phyloP scores from a whole-genome alignment of 2,888 invertebrate species.

The Lithophane socia region DNA sequence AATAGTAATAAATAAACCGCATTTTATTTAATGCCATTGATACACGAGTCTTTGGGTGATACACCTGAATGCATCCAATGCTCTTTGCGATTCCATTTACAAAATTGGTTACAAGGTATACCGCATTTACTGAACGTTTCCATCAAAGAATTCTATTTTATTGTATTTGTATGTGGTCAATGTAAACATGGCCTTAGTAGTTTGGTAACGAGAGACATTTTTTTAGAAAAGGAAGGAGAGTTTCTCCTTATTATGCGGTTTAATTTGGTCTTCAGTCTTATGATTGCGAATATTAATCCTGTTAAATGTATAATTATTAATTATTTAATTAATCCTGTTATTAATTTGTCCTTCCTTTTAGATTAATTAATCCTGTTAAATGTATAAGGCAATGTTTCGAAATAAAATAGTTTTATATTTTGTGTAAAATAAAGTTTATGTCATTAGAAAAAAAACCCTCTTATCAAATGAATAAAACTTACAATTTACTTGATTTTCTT shows the following conservation, averaged over 20 bases:
- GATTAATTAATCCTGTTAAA: too few relatives aligned
- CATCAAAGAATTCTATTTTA: neutral
- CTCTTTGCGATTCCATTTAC: slow-evolving; percentile 45
- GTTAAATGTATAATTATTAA: too few relatives aligned
- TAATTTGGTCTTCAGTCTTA: too few relatives aligned
- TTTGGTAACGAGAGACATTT: neutral
- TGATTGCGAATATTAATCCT: too few relatives aligned
- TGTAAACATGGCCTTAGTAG: neutral
- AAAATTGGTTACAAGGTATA: slow-evolving; percentile 26
- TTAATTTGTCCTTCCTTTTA: too few relatives aligned
- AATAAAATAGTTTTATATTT: neutral
- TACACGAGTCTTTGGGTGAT: slow-evolving; percentile 4
- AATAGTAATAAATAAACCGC: neutral
- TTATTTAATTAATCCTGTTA: too few relatives aligned
- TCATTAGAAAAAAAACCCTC: too few relatives aligned
- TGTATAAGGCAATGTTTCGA: too few relatives aligned
- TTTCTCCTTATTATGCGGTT: neutral
- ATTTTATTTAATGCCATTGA: slow-evolving; percentile 14
- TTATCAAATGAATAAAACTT: neutral
- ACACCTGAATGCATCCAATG: slow-evolving; percentile 41
- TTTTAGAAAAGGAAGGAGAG: neutral
- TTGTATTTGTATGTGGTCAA: neutral
- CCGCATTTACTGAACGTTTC: slow-evolving; percentile 4
- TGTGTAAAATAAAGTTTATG: neutral
- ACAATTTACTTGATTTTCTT: neutral